A percentile compares a stretch with the other conserved stretches of the same genome.
These are phyloP conservation scores for Hystrix cristata DNA, from an alignment of 2,113 vertebrate species.

Conservation along the genomic window DNA sequence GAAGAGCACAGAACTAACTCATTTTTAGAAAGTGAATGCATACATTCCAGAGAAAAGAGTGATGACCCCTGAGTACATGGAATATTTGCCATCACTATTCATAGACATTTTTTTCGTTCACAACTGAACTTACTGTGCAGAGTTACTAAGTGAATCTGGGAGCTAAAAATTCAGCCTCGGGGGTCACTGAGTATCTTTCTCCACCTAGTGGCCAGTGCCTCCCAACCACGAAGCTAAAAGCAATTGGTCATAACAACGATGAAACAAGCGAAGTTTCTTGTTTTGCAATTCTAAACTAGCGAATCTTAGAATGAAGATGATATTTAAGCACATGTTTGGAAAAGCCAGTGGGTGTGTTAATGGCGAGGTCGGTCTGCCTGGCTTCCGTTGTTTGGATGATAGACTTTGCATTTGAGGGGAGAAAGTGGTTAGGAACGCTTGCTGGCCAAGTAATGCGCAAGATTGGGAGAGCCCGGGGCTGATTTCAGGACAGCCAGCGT, in stretches of 20 bases:
- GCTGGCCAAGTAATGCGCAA: not conserved
- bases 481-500: not conserved
- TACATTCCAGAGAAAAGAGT: slow-evolving; percentile 66
- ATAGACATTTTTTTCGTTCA: slow-evolving; percentile 67
- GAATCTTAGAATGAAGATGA: slow-evolving; percentile 60
- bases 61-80: slow-evolving; percentile 8
- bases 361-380: slow-evolving; percentile 50
- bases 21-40: slow-evolving; percentile 70
- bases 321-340: slow-evolving; percentile 52
- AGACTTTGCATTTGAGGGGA: slow-evolving; percentile 39
- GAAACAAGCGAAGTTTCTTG: not conserved
- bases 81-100: slow-evolving; percentile 46
- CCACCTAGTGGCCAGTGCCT: slow-evolving; percentile 87
- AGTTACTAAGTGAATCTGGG: slow-evolving; percentile 10
- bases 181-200: slow-evolving; percentile 81
- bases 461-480: not conserved
- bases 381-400: slow-evolving; percentile 39
- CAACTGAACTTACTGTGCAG: slow-evolving; percentile 43
- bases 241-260: slow-evolving; percentile 6
- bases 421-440: not conserved
- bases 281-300: not conserved
- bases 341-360: slow-evolving; percentile 35
- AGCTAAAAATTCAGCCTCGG: not conserved
- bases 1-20: slow-evolving; percentile 63
- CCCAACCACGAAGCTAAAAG: slow-evolving; percentile 20